These are phyloP conservation scores for Motacilla alba DNA, from an alignment of 2,113 vertebrate species.

Conservation along the genomic window DNA sequence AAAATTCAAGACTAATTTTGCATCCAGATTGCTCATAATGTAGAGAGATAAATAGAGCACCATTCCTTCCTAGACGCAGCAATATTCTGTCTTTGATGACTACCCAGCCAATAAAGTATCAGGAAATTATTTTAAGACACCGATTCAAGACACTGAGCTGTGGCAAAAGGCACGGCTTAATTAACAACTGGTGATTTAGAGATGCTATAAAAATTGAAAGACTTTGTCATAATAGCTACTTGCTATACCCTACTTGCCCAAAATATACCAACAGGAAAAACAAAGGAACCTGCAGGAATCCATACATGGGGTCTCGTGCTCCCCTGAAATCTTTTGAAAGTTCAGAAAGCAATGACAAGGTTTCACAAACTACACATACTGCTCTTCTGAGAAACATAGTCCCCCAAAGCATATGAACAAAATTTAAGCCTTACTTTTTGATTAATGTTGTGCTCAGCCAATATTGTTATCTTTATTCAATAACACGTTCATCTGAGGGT, in stretches of 20 bases:
- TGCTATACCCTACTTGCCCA: neutral
- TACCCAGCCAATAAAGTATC: neutral
- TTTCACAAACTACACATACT: neutral
- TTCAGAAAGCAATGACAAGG: neutral
- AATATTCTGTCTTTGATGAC: neutral
- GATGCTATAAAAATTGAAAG: neutral
- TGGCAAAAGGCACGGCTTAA: neutral
- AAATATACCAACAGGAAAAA: neutral
- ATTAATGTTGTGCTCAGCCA: neutral
- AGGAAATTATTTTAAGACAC: neutral
- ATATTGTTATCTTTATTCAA: neutral
- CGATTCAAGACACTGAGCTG: neutral
- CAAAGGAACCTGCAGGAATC: neutral
- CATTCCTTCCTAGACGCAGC: neutral
- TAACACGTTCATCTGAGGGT: neutral
- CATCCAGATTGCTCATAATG: neutral
- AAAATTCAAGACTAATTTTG: neutral
- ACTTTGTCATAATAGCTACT: neutral
- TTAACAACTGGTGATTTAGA: neutral
- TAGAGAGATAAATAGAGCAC: neutral
- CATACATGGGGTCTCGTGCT: neutral
- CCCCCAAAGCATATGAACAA: neutral
- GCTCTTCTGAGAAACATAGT: neutral
- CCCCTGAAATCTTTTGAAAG: neutral
- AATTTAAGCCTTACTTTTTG: neutral